Conservation (phyloP, 2,888 invertebrate genomes). For the Palloptera scutellata region DNA sequence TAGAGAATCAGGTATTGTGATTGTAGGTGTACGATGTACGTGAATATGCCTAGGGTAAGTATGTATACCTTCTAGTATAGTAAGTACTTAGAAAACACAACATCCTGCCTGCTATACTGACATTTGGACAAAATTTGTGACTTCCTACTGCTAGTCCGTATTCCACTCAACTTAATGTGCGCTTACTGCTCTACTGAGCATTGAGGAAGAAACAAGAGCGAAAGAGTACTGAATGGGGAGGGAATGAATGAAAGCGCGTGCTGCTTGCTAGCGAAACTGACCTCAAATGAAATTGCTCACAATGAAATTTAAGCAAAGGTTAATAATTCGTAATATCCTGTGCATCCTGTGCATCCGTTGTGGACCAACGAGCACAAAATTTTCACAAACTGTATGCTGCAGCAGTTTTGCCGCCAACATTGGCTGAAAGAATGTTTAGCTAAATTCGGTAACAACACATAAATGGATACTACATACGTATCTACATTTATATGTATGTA, state of each 20-base stretch:
- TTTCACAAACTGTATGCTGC: too few relatives aligned
- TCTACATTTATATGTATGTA: too few relatives aligned
- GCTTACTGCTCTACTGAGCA: neutral
- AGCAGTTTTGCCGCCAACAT: too few relatives aligned
- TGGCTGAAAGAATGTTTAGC: too few relatives aligned
- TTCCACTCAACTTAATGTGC: neutral
- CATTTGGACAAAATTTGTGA: constrained; percentile 30
- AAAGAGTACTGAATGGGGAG: neutral
- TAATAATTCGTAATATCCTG: constrained; percentile 58
- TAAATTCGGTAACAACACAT: too few relatives aligned
- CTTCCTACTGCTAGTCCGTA: constrained; percentile 12
- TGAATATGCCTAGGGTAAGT: constrained; percentile 8
- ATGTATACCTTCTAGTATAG: constrained; percentile 6
- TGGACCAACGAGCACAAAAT: neutral
- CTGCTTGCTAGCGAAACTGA: constrained; percentile 1
- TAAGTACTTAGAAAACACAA: neutral
- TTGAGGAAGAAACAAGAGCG: neutral
- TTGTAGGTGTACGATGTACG: neutral
- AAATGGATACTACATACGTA: too few relatives aligned
- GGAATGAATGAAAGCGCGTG: neutral
- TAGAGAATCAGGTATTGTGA: constrained; percentile 1
- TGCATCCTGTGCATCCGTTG: constrained; percentile 45
- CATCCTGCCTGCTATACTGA: constrained; percentile 22
- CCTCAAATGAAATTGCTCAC: constrained; percentile 1
- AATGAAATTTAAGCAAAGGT: constrained; percentile 44